phyloP scores from a whole-genome alignment of 2,888 invertebrate species.

The Nomada fucata region DNA sequence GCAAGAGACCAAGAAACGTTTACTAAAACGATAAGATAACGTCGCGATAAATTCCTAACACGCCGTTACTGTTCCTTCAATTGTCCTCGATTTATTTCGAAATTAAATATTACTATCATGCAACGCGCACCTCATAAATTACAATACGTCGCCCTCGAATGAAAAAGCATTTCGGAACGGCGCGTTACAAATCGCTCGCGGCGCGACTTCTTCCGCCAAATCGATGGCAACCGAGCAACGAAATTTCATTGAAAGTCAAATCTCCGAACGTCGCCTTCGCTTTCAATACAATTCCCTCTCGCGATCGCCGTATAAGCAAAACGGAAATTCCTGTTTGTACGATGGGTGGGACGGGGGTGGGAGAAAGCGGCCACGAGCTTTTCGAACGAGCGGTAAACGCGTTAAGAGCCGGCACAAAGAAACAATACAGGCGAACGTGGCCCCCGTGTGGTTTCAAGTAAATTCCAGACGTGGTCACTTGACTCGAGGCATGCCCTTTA shows the following conservation, averaged over 20 bases:
- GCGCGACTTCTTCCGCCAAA: background rate
- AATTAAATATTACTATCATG: background rate
- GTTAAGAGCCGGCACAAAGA: slow-evolving; percentile 52
- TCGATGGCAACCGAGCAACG: background rate
- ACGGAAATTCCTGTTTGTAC: slow-evolving; percentile 12
- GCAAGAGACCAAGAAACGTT: background rate
- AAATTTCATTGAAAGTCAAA: background rate
- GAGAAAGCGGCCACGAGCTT: background rate
- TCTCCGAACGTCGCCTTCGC: background rate
- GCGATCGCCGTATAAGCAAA: slow-evolving; percentile 17
- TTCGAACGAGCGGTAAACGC: slow-evolving; percentile 36
- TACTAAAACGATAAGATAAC: too few species aligned
- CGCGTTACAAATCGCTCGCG: too few species aligned
- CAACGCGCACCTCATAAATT: background rate
- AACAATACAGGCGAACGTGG: slow-evolving; percentile 41
- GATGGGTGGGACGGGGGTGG: background rate
- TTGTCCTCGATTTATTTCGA: too few species aligned
- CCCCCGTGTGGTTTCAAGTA: slow-evolving; percentile 37
- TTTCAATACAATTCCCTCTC: slow-evolving; percentile 10
- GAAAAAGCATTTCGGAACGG: too few species aligned
- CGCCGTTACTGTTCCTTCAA: too few species aligned
- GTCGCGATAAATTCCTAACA: too few species aligned
- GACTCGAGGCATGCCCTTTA: slow-evolving; percentile 57
- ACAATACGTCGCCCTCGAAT: too few species aligned
- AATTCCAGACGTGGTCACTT: slow-evolving; percentile 61